Percentiles rank a stretch among this genome's conserved stretches.
These are phyloP conservation scores for Pyxicephalus adspersus DNA, from an alignment of 2,113 vertebrate genomes.

Conservation along the genomic window DNA sequence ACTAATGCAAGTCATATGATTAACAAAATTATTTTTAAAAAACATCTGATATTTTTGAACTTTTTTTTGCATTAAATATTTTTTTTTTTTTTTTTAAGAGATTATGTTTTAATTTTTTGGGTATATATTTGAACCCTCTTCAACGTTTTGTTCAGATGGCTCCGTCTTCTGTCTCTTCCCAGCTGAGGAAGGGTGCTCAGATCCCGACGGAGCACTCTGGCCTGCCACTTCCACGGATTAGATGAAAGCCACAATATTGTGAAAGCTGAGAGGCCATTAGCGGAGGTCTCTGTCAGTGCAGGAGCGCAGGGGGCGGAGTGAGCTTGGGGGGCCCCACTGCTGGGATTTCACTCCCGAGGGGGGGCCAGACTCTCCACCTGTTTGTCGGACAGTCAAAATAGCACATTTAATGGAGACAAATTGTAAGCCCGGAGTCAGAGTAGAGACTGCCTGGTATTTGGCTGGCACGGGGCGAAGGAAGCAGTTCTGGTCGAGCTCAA, in stretches of 20 bases:
- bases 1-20: too few species aligned
- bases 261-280: constrained; percentile 44
- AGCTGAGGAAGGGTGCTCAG: neutral
- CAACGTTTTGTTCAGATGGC: too few species aligned
- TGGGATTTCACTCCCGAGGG: constrained; percentile 18
- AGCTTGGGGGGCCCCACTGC: neutral
- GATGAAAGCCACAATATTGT: constrained; percentile 47
- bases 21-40: too few species aligned
- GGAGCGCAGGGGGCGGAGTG: neutral
- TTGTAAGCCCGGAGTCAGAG: constrained; percentile 19
- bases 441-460: constrained; percentile 5
- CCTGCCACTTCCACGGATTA: constrained; percentile 10
- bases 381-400: constrained; percentile 46
- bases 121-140: too few species aligned
- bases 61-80: neutral
- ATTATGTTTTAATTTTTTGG: too few species aligned
- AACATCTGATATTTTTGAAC: too few species aligned
- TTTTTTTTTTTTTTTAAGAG: too few species aligned
- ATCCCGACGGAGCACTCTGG: neutral
- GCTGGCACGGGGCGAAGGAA: constrained; percentile 33
- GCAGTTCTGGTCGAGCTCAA: neutral
- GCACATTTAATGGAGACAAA: constrained; percentile 46
- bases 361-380: constrained; percentile 21
- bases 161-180: neutral
- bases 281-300: constrained; percentile 40